Conservation (phyloP, 2,888 invertebrate species). For the Axea sp. region DNA sequence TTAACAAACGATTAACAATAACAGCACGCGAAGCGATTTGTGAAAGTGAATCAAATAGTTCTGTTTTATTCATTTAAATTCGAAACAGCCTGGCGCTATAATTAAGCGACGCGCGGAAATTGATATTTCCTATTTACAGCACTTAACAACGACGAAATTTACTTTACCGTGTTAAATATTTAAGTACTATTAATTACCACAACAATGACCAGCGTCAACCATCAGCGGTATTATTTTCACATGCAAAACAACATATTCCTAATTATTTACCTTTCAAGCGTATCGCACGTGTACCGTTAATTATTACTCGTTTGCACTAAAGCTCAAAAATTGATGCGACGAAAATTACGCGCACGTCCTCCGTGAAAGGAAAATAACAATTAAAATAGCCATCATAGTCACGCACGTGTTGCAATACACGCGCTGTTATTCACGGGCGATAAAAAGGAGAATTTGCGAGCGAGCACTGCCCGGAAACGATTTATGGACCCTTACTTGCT, state of each 20-base stretch:
- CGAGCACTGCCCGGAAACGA: slow-evolving; percentile 32
- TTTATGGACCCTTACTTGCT: slow-evolving; percentile 48
- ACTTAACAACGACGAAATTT: slow-evolving; percentile 15
- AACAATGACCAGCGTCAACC: slow-evolving; percentile 11
- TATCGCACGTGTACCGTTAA: slow-evolving; percentile 26
- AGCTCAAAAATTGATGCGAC: slow-evolving; percentile 44
- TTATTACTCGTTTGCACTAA: slow-evolving; percentile 26
- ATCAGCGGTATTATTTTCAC: slow-evolving; percentile 28
- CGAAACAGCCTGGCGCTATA: no score
- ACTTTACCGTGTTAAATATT: slow-evolving; percentile 24
- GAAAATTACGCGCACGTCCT: slow-evolving; percentile 26
- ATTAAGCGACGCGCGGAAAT: slow-evolving; percentile 1
- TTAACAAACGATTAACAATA: no score
- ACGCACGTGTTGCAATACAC: slow-evolving; percentile 37
- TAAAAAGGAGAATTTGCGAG: slow-evolving; percentile 52
- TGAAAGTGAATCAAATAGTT: no score
- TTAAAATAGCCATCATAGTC: slow-evolving; percentile 32
- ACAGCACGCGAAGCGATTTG: no score
- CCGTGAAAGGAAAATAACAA: slow-evolving; percentile 25
- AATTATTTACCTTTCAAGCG: slow-evolving; percentile 38
- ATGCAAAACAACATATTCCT: slow-evolving; percentile 44
- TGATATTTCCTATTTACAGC: slow-evolving; percentile 21
- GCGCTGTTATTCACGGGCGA: slow-evolving; percentile 43
- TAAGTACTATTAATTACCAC: slow-evolving; percentile 39
- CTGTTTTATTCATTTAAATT: no score